Evolutionary conservation across 2,797 vertebrate species (phyloP).

Genomic region (Malurus splendens): DNA sequence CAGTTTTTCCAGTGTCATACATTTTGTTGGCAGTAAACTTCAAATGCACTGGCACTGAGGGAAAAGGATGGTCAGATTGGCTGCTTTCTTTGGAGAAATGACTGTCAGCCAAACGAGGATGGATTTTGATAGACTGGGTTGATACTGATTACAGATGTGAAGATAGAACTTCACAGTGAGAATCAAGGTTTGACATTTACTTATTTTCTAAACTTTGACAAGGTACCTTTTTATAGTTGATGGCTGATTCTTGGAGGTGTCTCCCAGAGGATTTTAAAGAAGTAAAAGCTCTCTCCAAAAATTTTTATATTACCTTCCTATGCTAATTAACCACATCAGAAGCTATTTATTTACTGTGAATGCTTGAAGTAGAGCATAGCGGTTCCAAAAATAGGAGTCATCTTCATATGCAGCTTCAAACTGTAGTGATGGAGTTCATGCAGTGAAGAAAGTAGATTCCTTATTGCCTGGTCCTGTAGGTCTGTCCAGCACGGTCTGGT

Average conservation of each 20-base stretch:
- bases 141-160: conserved; percentile 54
- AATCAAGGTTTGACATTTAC: neutral
- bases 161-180: neutral
- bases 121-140: conserved; percentile 44
- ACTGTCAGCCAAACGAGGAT: conserved; percentile 2
- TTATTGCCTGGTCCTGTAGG: conserved; percentile 52
- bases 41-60: conserved; percentile 3
- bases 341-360: conserved; percentile 65
- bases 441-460: conserved; percentile 41
- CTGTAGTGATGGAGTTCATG: neutral
- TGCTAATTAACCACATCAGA: conserved; percentile 33
- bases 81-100: conserved; percentile 22
- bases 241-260: neutral
- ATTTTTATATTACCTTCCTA: conserved; percentile 7
- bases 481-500: conserved; percentile 22
- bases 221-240: conserved; percentile 56
- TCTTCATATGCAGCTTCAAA: conserved; percentile 43
- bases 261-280: conserved; percentile 25
- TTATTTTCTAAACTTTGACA: conserved; percentile 51
- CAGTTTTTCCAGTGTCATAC: neutral
- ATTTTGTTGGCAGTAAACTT: neutral
- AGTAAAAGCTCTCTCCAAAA: neutral
- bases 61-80: neutral
- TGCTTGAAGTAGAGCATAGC: conserved; percentile 45
- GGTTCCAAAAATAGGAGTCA: conserved; percentile 19